Percentiles rank a stretch among this genome's conserved stretches.
Evolutionary conservation across 1,140 invertebrate genomes (phyloP).

Genomic region (Daktulosphaira vitifoliae): DNA sequence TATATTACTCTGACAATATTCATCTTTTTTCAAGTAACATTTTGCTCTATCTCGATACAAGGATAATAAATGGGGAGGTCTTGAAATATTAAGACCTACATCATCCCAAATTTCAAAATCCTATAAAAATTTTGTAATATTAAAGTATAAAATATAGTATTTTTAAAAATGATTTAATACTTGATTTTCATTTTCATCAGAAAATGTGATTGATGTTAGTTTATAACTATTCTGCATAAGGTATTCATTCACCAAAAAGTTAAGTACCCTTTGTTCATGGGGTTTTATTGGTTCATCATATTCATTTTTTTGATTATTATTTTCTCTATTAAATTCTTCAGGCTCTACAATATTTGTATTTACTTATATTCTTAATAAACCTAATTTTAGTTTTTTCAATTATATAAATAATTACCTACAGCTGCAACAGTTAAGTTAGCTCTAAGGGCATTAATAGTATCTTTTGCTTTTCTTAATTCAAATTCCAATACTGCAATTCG

Average conservation of each 20-base stretch:
- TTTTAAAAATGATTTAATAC: conserved; percentile 42
- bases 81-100: conserved; percentile 76
- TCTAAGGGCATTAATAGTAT: conserved; percentile 73
- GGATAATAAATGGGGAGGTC: conserved; percentile 65
- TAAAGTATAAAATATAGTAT: conserved; percentile 11
- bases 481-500: conserved; percentile 78
- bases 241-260: conserved; percentile 85
- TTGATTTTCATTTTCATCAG: conserved; percentile 85
- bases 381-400: no score
- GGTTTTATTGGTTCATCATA: conserved; percentile 57
- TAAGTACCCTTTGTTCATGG: conserved; percentile 73
- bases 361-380: no score
- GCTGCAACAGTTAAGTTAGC: conserved; percentile 71
- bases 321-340: conserved; percentile 45
- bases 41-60: conserved; percentile 59
- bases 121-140: conserved; percentile 42
- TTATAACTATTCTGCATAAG: conserved; percentile 71
- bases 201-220: conserved; percentile 82
- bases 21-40: conserved; percentile 18
- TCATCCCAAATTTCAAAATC: conserved; percentile 93
- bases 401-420: conserved; percentile 48
- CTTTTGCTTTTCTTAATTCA: conserved; percentile 76
- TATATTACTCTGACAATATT: conserved; percentile 39
- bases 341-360: conserved; percentile 54
- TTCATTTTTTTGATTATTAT: background rate